Percentiles rank a stretch among this genome's conserved stretches.
These are phyloP conservation scores for zebrafish (Danio rerio) DNA, from an alignment of 2,113 vertebrate genomes.

Conservation along the genomic window DNA sequence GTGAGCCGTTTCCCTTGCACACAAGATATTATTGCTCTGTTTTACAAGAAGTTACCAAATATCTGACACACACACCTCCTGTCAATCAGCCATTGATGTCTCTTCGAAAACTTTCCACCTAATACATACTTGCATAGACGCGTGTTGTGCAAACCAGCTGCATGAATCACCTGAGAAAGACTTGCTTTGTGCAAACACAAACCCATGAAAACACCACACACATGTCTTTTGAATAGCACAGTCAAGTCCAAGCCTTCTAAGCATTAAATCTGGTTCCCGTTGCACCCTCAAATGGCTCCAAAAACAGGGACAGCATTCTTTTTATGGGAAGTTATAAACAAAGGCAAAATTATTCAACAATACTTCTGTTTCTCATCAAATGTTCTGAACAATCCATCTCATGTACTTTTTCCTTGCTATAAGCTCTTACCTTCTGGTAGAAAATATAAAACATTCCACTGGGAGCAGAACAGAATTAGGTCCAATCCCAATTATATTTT, in stretches of 20 bases:
- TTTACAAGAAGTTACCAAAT: background rate
- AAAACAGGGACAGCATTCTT: too few species aligned
- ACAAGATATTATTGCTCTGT: background rate
- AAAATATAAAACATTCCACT: too few species aligned
- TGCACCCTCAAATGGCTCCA: background rate
- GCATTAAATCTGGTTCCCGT: background rate
- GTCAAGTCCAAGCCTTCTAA: background rate
- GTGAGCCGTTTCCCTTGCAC: conserved; percentile 69
- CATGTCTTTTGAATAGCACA: conserved; percentile 2
- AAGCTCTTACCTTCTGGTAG: too few species aligned
- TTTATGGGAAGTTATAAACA: too few species aligned
- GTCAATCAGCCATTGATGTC: background rate
- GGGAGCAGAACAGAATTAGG: too few species aligned
- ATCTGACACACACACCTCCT: background rate
- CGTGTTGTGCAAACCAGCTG: conserved; percentile 18
- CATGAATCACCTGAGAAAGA: conserved; percentile 32
- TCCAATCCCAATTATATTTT: too few species aligned
- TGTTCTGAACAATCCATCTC: too few species aligned
- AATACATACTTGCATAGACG: background rate
- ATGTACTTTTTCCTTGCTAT: too few species aligned
- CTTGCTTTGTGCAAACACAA: conserved; percentile 23
- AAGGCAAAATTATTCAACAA: too few species aligned
- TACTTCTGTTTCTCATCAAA: too few species aligned
- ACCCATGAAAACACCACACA: conserved; percentile 15
- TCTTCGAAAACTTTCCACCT: background rate